phyloP scores from a whole-genome alignment of 2,797 vertebrate species.

The Acanthornis magna region DNA sequence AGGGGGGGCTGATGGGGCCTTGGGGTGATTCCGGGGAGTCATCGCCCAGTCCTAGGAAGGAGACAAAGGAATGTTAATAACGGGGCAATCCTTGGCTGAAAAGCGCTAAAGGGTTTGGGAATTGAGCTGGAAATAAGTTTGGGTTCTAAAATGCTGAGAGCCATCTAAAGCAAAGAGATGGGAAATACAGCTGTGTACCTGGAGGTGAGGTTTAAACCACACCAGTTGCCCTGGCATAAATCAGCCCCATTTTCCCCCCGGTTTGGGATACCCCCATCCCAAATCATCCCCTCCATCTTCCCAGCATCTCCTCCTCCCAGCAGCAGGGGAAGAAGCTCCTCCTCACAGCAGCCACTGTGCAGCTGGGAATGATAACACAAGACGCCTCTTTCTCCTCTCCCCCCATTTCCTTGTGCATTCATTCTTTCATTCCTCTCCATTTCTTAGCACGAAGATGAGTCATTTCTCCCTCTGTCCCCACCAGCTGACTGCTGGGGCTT shows the following conservation, averaged over 20 bases:
- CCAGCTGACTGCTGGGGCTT: background rate
- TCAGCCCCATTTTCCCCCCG: fast-evolving
- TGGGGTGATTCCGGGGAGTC: background rate
- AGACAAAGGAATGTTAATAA: background rate
- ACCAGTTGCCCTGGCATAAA: too few species aligned
- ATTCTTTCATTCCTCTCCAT: background rate
- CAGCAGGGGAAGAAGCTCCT: background rate
- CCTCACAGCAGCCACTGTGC: background rate
- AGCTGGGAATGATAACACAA: slow-evolving; percentile 40
- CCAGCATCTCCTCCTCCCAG: background rate
- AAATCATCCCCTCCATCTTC: background rate
- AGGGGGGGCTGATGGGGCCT: background rate
- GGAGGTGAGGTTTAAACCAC: background rate
- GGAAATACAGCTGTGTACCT: background rate
- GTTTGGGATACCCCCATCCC: background rate
- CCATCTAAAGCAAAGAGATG: background rate
- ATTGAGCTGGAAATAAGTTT: background rate
- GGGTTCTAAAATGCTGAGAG: background rate
- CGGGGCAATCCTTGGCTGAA: background rate
- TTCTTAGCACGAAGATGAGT: slow-evolving; percentile 15
- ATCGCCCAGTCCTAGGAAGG: background rate
- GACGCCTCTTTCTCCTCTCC: slow-evolving; percentile 4
- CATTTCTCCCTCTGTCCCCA: slow-evolving; percentile 11
- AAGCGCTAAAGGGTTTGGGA: fast-evolving
- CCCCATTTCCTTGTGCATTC: slow-evolving; percentile 29